Evolutionary conservation across 2,888 invertebrate genomes (phyloP).

Genomic region (Hesperia comma): DNA sequence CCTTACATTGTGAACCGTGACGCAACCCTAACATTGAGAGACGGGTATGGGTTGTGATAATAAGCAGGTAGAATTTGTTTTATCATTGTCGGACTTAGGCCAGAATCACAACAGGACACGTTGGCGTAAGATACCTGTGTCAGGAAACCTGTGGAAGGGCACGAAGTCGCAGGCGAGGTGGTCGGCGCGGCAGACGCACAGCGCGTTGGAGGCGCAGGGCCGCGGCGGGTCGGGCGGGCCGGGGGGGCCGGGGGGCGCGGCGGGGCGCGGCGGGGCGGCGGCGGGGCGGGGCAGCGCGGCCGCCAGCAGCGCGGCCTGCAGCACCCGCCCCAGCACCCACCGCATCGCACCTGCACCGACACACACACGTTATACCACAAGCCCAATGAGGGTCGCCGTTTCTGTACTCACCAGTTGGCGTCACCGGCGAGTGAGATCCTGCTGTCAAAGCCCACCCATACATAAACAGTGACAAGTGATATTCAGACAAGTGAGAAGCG

Average conservation of each 20-base stretch:
- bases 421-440: too few species aligned
- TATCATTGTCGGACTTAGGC: too few species aligned
- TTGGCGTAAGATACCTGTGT: conserved; percentile 49
- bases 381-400: too few species aligned
- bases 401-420: too few species aligned
- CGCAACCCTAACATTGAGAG: too few species aligned
- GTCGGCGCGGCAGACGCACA: conserved; percentile 62
- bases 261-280: conserved; percentile 36
- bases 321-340: conserved; percentile 34
- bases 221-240: conserved; percentile 42
- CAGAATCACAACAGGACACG: too few species aligned
- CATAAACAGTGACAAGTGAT: too few species aligned
- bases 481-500: too few species aligned
- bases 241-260: conserved; percentile 36
- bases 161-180: conserved; percentile 63
- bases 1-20: too few species aligned
- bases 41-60: too few species aligned
- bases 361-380: neutral
- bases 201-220: conserved; percentile 53
- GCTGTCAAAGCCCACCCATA: too few species aligned
- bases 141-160: conserved; percentile 65
- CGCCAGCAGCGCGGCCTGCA: conserved; percentile 37
- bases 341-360: conserved; percentile 35
- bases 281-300: conserved; percentile 40
- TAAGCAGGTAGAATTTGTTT: too few species aligned